A percentile compares a stretch with the other conserved stretches of the same genome.
These are phyloP conservation scores for Epinephelus awoara DNA, from an alignment of 2,797 vertebrate species.

Conservation along the genomic window DNA sequence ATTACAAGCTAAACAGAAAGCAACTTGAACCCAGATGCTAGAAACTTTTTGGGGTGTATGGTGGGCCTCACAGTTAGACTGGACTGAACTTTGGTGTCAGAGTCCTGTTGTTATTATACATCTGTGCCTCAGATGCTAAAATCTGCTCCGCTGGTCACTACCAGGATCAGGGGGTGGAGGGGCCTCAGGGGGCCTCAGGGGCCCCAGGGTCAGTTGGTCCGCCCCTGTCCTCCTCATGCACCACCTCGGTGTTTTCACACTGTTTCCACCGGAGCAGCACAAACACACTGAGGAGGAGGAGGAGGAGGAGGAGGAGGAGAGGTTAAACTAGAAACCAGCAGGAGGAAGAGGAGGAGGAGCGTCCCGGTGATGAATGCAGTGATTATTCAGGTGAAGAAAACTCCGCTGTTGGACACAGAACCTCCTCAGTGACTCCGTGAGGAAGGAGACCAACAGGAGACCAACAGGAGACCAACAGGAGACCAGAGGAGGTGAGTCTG, in stretches of 20 bases:
- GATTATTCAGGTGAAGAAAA: conserved; percentile 51
- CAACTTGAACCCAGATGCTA: too few relatives aligned
- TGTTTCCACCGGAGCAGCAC: not conserved
- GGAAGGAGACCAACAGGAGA: too few relatives aligned
- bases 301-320: not conserved
- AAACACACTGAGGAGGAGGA: too few relatives aligned
- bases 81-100: too few relatives aligned
- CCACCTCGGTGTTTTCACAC: not conserved
- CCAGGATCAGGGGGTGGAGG: not conserved
- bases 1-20: too few relatives aligned
- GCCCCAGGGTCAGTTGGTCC: not conserved
- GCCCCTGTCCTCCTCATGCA: not conserved
- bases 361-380: conserved; percentile 30
- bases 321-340: not conserved
- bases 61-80: too few relatives aligned
- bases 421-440: not conserved
- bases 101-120: too few relatives aligned
- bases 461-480: rapidly evolving
- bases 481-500: not conserved
- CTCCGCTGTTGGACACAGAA: conserved; percentile 6
- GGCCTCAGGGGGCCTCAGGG: not conserved
- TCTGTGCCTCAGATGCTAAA: too few relatives aligned
- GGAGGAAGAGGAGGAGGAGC: conserved; percentile 25
- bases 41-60: too few relatives aligned
- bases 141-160: too few relatives aligned